phyloP scores from a whole-genome alignment of 2,888 invertebrate genomes.

The Timandra comae region DNA sequence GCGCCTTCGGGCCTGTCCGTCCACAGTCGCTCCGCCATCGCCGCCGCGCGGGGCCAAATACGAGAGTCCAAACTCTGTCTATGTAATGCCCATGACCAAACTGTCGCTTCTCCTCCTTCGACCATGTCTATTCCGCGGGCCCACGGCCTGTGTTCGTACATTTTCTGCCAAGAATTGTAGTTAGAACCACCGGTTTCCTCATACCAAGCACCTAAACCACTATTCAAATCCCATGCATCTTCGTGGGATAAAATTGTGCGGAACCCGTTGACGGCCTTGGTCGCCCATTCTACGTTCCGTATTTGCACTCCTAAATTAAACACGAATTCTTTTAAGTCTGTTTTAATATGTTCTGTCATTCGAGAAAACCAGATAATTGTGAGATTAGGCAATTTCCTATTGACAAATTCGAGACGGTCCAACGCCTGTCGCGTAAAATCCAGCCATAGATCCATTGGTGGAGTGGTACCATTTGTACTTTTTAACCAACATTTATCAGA shows the following conservation, averaged over 20 bases:
- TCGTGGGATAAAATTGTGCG: constrained; percentile 86
- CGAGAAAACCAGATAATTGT: constrained; percentile 48
- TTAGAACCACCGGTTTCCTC: constrained; percentile 86
- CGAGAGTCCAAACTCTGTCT: constrained; percentile 82
- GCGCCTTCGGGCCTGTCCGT: constrained; percentile 72
- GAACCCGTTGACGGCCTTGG: constrained; percentile 70
- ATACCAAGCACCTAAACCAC: constrained; percentile 87
- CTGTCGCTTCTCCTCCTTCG: constrained; percentile 86
- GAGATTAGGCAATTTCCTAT: constrained; percentile 49
- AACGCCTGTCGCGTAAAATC: constrained; percentile 80
- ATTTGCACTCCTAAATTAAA: constrained; percentile 56
- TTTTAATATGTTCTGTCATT: constrained; percentile 37
- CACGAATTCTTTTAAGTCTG: constrained; percentile 37
- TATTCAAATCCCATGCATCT: constrained; percentile 90
- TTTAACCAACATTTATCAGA: constrained; percentile 84
- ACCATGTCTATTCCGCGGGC: constrained; percentile 49
- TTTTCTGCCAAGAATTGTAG: constrained; percentile 89
- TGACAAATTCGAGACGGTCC: constrained; percentile 72
- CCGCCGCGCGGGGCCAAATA: constrained; percentile 88
- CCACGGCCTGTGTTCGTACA: constrained; percentile 88
- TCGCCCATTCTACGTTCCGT: constrained; percentile 82
- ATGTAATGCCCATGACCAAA: constrained; percentile 87
- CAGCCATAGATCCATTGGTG: constrained; percentile 82
- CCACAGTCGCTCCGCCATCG: constrained; percentile 87
- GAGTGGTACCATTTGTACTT: constrained; percentile 78